phyloP scores from a whole-genome alignment of 2,113 vertebrate genomes.

The Phylloscopus trochiloides region DNA sequence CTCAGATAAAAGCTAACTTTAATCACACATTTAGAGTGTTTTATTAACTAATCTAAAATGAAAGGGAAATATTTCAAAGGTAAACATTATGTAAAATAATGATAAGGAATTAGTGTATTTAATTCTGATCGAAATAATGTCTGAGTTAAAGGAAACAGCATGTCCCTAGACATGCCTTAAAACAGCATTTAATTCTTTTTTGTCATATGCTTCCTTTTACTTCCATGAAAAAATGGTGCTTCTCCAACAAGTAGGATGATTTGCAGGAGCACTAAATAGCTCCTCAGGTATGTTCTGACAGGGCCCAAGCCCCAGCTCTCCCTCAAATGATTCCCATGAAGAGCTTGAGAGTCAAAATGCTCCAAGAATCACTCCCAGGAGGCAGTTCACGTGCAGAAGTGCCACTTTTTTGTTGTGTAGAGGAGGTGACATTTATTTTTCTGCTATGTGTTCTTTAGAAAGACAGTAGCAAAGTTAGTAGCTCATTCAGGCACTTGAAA shows the following conservation, averaged over 20 bases:
- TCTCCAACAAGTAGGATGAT: neutral
- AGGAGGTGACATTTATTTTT: neutral
- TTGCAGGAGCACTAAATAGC: neutral
- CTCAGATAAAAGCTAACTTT: neutral
- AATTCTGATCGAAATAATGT: neutral
- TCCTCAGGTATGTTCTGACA: neutral
- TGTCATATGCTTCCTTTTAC: neutral
- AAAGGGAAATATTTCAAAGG: neutral
- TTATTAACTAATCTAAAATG: neutral
- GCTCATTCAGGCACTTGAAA: neutral
- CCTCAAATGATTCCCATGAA: neutral
- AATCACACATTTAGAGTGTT: neutral
- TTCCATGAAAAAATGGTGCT: neutral
- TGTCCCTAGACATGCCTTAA: neutral
- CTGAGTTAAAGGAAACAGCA: neutral
- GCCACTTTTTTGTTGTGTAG: neutral
- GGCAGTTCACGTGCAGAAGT: neutral
- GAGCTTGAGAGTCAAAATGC: neutral
- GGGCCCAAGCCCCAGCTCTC: neutral
- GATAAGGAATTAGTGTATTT: neutral
- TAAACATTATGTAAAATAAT: neutral
- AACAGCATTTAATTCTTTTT: neutral
- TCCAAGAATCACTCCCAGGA: neutral
- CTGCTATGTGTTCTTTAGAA: neutral
- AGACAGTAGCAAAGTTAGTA: neutral